These are phyloP conservation scores for Scaeva pyrastri DNA, from an alignment of 2,888 invertebrate genomes.

Conservation along the genomic window DNA sequence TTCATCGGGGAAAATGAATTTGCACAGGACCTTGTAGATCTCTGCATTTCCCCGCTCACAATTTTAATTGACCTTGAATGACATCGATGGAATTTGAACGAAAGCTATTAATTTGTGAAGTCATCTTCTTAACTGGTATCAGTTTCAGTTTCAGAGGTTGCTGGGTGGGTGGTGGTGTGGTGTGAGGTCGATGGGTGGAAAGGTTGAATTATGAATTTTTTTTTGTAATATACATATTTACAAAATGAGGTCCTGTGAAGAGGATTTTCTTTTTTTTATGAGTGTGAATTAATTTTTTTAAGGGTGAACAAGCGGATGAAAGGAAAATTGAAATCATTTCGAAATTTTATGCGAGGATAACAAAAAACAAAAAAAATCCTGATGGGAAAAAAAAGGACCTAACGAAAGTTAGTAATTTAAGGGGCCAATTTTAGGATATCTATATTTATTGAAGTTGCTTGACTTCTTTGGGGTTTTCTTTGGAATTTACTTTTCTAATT, in stretches of 20 bases:
- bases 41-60: background rate
- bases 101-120: slow-evolving; percentile 35
- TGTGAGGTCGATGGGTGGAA: background rate
- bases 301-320: background rate
- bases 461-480: background rate
- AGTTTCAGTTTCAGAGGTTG: background rate
- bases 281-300: background rate
- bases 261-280: background rate
- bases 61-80: slow-evolving; percentile 10
- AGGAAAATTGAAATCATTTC: slow-evolving; percentile 10
- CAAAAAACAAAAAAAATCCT: background rate
- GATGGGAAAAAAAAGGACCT: no score
- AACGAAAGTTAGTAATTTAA: background rate
- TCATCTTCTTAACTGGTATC: slow-evolving; percentile 16
- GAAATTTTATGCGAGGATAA: background rate
- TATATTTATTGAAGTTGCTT: background rate
- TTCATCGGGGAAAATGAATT: background rate
- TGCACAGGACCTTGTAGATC: background rate
- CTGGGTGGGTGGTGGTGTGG: background rate
- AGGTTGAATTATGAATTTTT: background rate
- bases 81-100: slow-evolving; percentile 35
- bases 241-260: background rate
- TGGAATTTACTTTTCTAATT: background rate
- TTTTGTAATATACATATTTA: slow-evolving; percentile 1
- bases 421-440: slow-evolving; percentile 9